Evolutionary conservation across 1,140 invertebrate genomes (phyloP).

Genomic region (Hyles euphorbiae): DNA sequence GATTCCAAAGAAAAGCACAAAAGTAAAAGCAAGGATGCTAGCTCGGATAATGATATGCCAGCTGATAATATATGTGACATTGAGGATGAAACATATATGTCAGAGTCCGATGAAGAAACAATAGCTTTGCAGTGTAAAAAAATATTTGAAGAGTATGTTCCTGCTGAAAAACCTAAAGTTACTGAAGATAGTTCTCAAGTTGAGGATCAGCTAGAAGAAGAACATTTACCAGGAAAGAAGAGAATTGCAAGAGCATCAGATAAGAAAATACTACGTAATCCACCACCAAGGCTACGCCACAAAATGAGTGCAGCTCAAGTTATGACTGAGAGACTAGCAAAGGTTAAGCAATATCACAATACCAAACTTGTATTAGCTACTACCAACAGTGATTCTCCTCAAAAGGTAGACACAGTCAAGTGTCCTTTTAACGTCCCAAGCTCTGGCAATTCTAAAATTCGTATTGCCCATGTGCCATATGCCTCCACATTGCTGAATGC

Average conservation of each 20-base stretch:
- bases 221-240: constrained; percentile 61
- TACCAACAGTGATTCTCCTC: constrained; percentile 22
- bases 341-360: constrained; percentile 67
- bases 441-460: constrained; percentile 53
- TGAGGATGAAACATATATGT: constrained; percentile 44
- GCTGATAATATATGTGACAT: constrained; percentile 27
- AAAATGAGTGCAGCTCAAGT: constrained; percentile 65
- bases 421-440: constrained; percentile 25
- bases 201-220: constrained; percentile 42
- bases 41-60: constrained; percentile 29
- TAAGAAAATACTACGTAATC: constrained; percentile 50
- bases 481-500: constrained; percentile 68
- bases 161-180: constrained; percentile 40
- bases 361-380: constrained; percentile 35
- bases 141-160: constrained; percentile 75
- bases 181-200: constrained; percentile 30
- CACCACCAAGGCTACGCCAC: constrained; percentile 59
- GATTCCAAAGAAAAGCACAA: constrained; percentile 44
- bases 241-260: constrained; percentile 62
- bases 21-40: constrained; percentile 27
- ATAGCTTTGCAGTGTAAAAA: constrained; percentile 69
- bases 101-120: constrained; percentile 69
- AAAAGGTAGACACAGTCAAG: constrained; percentile 34
- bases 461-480: constrained; percentile 75
- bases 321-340: constrained; percentile 65